Conservation (phyloP, 2,888 invertebrate species). For the Pedicia rivosa region DNA sequence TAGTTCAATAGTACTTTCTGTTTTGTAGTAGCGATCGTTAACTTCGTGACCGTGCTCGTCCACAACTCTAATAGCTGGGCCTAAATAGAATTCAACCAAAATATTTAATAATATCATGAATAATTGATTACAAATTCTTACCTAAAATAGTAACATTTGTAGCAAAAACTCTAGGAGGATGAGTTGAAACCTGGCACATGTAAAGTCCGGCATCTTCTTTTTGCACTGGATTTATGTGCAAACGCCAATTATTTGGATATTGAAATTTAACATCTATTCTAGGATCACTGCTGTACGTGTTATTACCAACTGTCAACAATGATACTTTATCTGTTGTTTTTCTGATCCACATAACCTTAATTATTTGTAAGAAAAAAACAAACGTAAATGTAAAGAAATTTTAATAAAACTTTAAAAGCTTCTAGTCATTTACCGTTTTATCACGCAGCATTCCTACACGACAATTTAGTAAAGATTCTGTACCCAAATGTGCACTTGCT, state of each 20-base stretch:
- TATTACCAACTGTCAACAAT: slow-evolving; percentile 45
- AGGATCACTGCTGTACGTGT: slow-evolving; percentile 45
- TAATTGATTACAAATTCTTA: slow-evolving; percentile 29
- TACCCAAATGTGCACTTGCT: slow-evolving; percentile 43
- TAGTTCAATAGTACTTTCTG: slow-evolving; percentile 55
- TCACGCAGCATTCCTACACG: slow-evolving; percentile 54
- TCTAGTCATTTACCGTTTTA: slow-evolving; percentile 38
- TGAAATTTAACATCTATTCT: slow-evolving; percentile 48
- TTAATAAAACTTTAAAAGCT: slow-evolving; percentile 2
- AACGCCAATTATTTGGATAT: slow-evolving; percentile 54
- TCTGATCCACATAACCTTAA: slow-evolving; percentile 51
- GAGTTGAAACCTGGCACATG: slow-evolving; percentile 69
- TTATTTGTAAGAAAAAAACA: slow-evolving; percentile 8
- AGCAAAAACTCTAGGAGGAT: slow-evolving; percentile 59
- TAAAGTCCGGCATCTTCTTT: slow-evolving; percentile 55
- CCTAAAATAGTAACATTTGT: slow-evolving; percentile 59
- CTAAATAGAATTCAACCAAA: slow-evolving; percentile 29
- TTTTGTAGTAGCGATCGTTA: slow-evolving; percentile 55
- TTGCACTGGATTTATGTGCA: slow-evolving; percentile 52
- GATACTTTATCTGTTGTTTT: slow-evolving; percentile 45
- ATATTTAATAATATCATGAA: background rate
- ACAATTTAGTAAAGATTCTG: slow-evolving; percentile 47
- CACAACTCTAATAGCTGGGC: slow-evolving; percentile 52
- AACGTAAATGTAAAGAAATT: slow-evolving; percentile 2
- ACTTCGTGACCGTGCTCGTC: slow-evolving; percentile 54